Evolutionary conservation across 2,113 vertebrate genomes (phyloP).

Genomic region (Aspidoscelis tigris): DNA sequence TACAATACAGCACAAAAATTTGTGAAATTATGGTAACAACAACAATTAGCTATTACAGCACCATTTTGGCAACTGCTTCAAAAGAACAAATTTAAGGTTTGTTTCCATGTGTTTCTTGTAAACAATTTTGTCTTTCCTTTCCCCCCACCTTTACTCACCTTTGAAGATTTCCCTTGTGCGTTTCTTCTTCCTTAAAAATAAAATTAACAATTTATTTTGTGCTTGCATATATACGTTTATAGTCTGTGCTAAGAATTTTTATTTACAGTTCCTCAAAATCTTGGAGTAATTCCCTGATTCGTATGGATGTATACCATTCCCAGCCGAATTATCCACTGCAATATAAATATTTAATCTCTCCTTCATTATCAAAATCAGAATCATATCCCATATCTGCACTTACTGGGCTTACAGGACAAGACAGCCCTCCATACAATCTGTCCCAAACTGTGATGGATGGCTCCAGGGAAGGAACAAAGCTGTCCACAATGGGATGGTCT

Average conservation of each 20-base stretch:
- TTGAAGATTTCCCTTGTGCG: slow-evolving; percentile 89
- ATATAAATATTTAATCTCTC: not conserved
- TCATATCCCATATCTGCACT: not conserved
- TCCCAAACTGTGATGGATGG: too few relatives aligned
- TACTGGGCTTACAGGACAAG: too few relatives aligned
- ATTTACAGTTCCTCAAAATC: slow-evolving; percentile 2
- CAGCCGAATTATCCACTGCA: not conserved
- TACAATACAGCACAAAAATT: too few relatives aligned
- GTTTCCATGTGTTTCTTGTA: not conserved
- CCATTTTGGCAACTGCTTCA: not conserved
- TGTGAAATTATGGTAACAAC: not conserved
- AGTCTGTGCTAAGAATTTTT: not conserved
- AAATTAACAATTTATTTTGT: slow-evolving; percentile 53
- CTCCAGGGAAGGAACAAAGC: too few relatives aligned
- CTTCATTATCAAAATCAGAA: not conserved
- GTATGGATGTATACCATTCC: slow-evolving; percentile 2
- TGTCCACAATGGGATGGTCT: too few relatives aligned
- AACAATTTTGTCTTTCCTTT: not conserved
- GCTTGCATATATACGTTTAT: not conserved
- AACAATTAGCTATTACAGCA: not conserved
- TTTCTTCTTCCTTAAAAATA: slow-evolving; percentile 86
- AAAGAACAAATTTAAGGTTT: not conserved
- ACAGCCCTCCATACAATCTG: too few relatives aligned
- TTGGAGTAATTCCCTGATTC: slow-evolving; percentile 12
- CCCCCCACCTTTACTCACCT: slow-evolving; percentile 78